Evolutionary conservation across 2,888 invertebrate genomes (phyloP).

Genomic region (Agrotis clavis): DNA sequence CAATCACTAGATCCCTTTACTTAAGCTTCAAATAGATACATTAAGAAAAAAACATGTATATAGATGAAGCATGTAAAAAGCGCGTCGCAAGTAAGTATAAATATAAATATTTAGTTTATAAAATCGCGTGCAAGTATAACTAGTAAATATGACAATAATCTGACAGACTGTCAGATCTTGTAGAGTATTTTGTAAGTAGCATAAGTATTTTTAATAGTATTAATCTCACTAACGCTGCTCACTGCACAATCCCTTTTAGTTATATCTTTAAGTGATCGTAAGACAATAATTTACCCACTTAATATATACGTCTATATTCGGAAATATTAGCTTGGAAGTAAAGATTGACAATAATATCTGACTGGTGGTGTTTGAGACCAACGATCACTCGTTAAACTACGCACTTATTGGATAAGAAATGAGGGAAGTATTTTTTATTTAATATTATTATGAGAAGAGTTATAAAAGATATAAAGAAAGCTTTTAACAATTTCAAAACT

Average conservation of each 20-base stretch:
- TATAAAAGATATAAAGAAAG: neutral
- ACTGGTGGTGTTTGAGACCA: constrained; percentile 69
- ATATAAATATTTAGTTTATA: constrained; percentile 7
- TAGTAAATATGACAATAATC: constrained; percentile 34
- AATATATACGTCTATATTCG: constrained; percentile 2
- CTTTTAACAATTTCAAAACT: neutral
- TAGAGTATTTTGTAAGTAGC: too few species aligned
- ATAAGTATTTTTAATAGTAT: constrained; percentile 2
- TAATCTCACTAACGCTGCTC: constrained; percentile 43
- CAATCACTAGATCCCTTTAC: neutral
- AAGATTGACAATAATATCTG: constrained; percentile 68
- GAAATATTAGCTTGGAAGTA: constrained; percentile 21
- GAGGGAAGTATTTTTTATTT: neutral
- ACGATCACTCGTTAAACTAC: constrained; percentile 71
- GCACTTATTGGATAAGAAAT: constrained; percentile 60
- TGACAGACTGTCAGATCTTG: constrained; percentile 25
- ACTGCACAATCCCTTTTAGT: constrained; percentile 45
- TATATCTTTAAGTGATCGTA: constrained; percentile 42
- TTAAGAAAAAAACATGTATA: neutral
- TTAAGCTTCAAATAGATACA: neutral
- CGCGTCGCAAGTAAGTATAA: constrained; percentile 1
- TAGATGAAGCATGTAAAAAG: constrained; percentile 2
- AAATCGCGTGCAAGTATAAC: constrained; percentile 34
- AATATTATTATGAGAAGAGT: too few species aligned
- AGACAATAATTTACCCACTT: constrained; percentile 52